Conservation (phyloP, 1,140 invertebrate species). For the Mya arenaria region DNA sequence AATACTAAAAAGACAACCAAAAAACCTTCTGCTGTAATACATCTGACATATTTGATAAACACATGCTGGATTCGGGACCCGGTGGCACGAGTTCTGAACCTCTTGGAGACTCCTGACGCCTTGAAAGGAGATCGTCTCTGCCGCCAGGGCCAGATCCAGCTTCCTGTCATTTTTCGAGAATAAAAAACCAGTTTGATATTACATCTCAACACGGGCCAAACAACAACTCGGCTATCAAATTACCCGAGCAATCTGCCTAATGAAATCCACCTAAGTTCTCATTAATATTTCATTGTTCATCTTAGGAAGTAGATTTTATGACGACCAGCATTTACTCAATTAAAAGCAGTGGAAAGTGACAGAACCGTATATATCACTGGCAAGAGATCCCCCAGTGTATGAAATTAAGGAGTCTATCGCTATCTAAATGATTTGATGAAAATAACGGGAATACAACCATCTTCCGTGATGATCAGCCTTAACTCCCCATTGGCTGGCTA, state of each 20-base stretch:
- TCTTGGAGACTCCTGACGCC: too few species aligned
- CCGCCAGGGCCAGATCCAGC: too few species aligned
- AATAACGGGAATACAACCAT: slow-evolving; percentile 23
- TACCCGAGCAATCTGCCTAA: slow-evolving; percentile 36
- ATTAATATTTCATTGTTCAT: slow-evolving; percentile 55
- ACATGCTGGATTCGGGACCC: too few species aligned
- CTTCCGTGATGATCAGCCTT: slow-evolving; percentile 30
- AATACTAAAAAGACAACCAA: too few species aligned
- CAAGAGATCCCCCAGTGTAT: slow-evolving; percentile 12
- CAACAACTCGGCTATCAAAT: slow-evolving; percentile 23
- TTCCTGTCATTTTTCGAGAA: too few species aligned
- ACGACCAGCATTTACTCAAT: slow-evolving; percentile 47
- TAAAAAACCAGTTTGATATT: slow-evolving; percentile 44
- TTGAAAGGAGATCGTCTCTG: too few species aligned
- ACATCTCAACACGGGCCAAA: slow-evolving; percentile 13
- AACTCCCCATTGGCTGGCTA: slow-evolving; percentile 20
- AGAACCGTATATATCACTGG: slow-evolving; percentile 42
- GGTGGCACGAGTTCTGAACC: too few species aligned
- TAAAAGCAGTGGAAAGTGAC: slow-evolving; percentile 43
- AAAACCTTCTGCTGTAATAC: too few species aligned
- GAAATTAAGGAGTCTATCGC: slow-evolving; percentile 47
- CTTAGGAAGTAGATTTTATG: slow-evolving; percentile 50
- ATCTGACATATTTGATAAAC: too few species aligned
- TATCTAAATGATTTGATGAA: slow-evolving; percentile 54
- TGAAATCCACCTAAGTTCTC: slow-evolving; percentile 49